Percentiles rank a stretch among this genome's conserved stretches.
Evolutionary conservation across 2,113 vertebrate genomes (phyloP).

Genomic region (Proterorhinus semilunaris): DNA sequence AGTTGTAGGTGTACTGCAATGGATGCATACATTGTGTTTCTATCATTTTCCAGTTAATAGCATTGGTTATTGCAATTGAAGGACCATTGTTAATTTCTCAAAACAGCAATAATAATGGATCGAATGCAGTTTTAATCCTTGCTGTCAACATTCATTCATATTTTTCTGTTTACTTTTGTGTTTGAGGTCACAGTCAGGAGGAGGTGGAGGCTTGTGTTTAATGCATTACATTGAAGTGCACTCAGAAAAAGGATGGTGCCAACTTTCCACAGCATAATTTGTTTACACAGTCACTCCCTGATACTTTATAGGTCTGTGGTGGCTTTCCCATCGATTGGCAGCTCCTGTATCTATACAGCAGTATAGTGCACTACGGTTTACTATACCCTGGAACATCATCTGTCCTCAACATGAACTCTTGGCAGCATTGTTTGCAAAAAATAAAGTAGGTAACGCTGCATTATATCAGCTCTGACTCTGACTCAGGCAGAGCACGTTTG

Average conservation of each 20-base stretch:
- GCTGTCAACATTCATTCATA: neutral
- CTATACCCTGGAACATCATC: conserved; percentile 15
- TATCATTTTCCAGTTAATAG: no score
- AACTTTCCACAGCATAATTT: neutral
- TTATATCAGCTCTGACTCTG: no score
- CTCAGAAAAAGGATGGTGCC: neutral
- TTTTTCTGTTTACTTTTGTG: neutral
- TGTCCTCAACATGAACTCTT: conserved; percentile 14
- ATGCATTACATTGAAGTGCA: neutral
- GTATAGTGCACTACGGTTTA: conserved; percentile 17
- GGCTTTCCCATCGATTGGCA: conserved; percentile 22
- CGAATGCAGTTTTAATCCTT: neutral
- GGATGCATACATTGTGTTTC: no score
- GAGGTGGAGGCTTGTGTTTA: neutral
- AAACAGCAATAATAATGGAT: neutral
- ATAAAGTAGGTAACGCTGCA: no score
- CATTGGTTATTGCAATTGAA: no score
- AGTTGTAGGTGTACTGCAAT: no score
- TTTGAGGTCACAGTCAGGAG: neutral
- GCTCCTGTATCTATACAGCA: conserved; percentile 1
- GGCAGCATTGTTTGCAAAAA: neutral
- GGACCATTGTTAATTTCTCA: neutral
- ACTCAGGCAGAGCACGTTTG: no score
- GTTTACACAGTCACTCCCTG: conserved; percentile 20
- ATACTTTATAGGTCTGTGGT: conserved; percentile 23